Evolutionary conservation across 1,140 invertebrate genomes (phyloP).

Genomic region (Magallana gigas): DNA sequence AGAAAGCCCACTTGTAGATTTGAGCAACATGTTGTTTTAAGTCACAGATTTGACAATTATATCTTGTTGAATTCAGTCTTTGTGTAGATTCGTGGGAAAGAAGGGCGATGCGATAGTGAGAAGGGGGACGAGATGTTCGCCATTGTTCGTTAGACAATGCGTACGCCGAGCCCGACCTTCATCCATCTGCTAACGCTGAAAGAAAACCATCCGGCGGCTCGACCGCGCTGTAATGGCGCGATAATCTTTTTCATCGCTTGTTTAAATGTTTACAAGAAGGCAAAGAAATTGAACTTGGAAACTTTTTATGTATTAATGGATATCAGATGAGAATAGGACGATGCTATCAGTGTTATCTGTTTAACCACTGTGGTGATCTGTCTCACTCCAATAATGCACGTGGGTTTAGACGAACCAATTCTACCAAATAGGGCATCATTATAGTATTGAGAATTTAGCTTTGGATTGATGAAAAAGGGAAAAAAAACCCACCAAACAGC

Average conservation of each 20-base stretch:
- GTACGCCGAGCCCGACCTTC: constrained; percentile 19
- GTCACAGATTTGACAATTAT: constrained; percentile 1
- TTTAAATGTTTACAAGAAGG: constrained; percentile 36
- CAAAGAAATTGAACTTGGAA: constrained; percentile 27
- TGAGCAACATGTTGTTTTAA: constrained; percentile 33
- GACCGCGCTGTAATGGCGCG: constrained; percentile 2
- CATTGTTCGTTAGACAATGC: constrained; percentile 25
- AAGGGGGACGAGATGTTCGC: constrained; percentile 20
- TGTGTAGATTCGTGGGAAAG: constrained; percentile 25
- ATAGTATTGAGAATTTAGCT: too few species aligned
- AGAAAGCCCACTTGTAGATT: constrained; percentile 11
- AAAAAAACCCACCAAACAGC: too few species aligned
- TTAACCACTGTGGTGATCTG: background rate
- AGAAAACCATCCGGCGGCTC: constrained; percentile 21
- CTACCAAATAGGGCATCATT: too few species aligned
- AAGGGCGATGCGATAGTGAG: constrained; percentile 5
- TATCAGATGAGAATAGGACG: constrained; percentile 20
- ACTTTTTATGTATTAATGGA: constrained; percentile 35
- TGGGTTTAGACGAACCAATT: background rate
- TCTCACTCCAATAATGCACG: constrained; percentile 2
- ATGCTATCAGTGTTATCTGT: constrained; percentile 9
- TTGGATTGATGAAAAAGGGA: too few species aligned
- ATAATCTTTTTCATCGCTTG: constrained; percentile 34
- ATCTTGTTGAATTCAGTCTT: constrained; percentile 3
- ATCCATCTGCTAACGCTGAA: constrained; percentile 29